A percentile compares a stretch with the other conserved stretches of the same genome.
Conservation (phyloP, 2,113 vertebrate species). For the Corythaixoides concolor region DNA sequence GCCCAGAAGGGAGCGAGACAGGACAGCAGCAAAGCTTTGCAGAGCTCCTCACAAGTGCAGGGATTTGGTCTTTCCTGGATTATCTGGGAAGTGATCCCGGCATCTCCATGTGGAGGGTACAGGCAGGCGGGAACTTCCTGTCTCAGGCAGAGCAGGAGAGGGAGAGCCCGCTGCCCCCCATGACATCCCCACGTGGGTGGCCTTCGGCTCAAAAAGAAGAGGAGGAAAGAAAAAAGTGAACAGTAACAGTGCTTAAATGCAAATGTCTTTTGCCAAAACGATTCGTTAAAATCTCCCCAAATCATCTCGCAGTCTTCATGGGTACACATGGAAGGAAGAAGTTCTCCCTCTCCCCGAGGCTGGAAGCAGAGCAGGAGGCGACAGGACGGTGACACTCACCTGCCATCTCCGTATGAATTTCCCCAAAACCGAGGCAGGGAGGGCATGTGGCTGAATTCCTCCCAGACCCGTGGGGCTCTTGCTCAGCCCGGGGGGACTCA, state of each 20-base stretch:
- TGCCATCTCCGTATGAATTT: background rate
- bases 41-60: rapidly evolving
- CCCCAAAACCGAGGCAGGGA: background rate
- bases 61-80: background rate
- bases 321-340: background rate
- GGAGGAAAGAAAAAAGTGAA: background rate
- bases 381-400: background rate
- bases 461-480: rapidly evolving
- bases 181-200: rapidly evolving
- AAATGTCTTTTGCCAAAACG: background rate
- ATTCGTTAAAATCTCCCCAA: background rate
- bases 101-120: rapidly evolving
- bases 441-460: rapidly evolving
- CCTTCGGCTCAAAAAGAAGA: background rate
- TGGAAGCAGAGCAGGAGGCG: background rate
- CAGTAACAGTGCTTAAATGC: background rate
- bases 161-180: background rate
- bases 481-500: background rate
- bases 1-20: background rate
- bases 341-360: background rate
- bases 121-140: background rate
- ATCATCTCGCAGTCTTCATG: background rate
- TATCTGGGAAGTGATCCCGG: background rate
- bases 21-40: background rate
- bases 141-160: rapidly evolving